phyloP scores from a whole-genome alignment of 2,888 invertebrate genomes.

The Isotomurus palustris region DNA sequence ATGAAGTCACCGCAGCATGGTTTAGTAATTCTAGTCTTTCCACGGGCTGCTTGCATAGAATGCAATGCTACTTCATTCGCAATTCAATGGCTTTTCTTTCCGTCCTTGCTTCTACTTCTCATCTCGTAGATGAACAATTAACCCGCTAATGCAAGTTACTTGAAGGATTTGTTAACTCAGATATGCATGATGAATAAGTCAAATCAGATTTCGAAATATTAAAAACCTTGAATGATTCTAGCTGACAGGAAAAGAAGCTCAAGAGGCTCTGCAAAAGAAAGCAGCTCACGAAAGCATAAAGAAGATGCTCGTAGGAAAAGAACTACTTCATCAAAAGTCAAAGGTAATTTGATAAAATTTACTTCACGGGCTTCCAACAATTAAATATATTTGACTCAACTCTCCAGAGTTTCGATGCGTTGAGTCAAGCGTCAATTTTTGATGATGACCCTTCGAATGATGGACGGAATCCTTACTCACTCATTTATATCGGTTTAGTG shows the following conservation, averaged over 20 bases:
- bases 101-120: too few species aligned
- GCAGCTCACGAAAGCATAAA: constrained; percentile 32
- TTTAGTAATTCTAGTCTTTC: too few species aligned
- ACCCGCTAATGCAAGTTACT: too few species aligned
- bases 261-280: constrained; percentile 24
- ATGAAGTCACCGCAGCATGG: too few species aligned
- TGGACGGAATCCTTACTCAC: constrained; percentile 36
- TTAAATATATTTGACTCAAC: background rate
- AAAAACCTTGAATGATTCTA: too few species aligned
- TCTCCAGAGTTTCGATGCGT: constrained; percentile 28
- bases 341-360: constrained; percentile 18
- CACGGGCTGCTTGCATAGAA: too few species aligned
- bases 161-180: too few species aligned
- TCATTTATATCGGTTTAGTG: constrained; percentile 43
- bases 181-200: too few species aligned
- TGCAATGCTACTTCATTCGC: too few species aligned
- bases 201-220: too few species aligned
- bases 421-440: constrained; percentile 30
- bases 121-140: too few species aligned
- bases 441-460: constrained; percentile 30
- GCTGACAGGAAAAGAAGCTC: constrained; percentile 30
- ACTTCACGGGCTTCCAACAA: background rate
- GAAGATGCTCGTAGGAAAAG: constrained; percentile 34
- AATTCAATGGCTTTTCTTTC: too few species aligned
- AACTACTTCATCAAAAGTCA: constrained; percentile 28